Evolutionary conservation across 1,140 invertebrate genomes (phyloP).

Genomic region (Yoshiicerus persimilis): DNA sequence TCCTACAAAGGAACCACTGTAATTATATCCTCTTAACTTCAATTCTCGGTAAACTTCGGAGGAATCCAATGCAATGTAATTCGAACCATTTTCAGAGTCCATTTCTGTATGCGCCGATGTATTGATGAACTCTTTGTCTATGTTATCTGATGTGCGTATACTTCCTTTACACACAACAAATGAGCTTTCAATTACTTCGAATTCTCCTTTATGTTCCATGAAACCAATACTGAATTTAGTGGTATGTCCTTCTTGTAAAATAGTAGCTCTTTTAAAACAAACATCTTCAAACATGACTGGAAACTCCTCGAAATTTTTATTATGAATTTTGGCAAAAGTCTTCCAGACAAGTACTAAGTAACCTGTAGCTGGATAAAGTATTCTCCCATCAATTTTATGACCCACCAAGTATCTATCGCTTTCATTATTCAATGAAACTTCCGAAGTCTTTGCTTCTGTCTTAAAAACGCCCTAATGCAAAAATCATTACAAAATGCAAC

Average conservation of each 20-base stretch:
- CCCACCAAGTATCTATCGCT: constrained; percentile 77
- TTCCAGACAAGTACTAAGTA: constrained; percentile 91
- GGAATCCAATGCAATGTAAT: constrained; percentile 47
- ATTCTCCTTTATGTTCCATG: constrained; percentile 81
- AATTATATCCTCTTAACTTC: constrained; percentile 89
- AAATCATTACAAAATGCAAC: neutral
- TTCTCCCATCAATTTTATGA: constrained; percentile 89
- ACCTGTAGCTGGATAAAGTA: constrained; percentile 93
- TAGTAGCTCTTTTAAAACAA: constrained; percentile 85
- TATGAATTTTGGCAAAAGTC: constrained; percentile 80
- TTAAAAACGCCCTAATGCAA: neutral
- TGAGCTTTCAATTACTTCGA: constrained; percentile 82
- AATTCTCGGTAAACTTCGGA: constrained; percentile 93
- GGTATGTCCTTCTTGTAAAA: constrained; percentile 79
- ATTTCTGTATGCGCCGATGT: neutral
- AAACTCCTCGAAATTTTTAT: constrained; percentile 73
- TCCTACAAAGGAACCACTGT: constrained; percentile 82
- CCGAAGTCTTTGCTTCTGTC: neutral
- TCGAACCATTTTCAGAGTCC: neutral
- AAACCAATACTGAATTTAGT: constrained; percentile 87
- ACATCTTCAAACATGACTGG: constrained; percentile 86
- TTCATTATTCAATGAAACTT: constrained; percentile 67
- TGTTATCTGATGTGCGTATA: constrained; percentile 55
- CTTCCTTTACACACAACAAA: constrained; percentile 72
- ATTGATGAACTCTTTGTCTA: neutral